Evolutionary conservation across 2,113 vertebrate species (phyloP), one percentile per base, ranked within the genome.

Genomic region (Danio rerio): DNA sequence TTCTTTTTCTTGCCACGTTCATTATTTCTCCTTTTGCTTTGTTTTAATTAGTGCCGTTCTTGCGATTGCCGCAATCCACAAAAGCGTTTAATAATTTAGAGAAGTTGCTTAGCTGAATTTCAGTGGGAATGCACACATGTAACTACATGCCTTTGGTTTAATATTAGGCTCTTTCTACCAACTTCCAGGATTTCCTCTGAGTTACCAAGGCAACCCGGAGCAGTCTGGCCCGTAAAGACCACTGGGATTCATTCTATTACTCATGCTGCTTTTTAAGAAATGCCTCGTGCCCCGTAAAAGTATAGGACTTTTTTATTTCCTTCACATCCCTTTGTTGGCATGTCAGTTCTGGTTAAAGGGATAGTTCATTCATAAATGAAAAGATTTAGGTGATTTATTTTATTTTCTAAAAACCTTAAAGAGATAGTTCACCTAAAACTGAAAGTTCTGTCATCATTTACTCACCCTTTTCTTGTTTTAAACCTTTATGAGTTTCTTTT

Each of bases 141-240:
- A 78, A 61, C 10, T 45, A 47, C 5, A n/a, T 31, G 84, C 31
- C 42, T 81, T 58, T 65, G 45, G 68, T 87, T 89, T 79, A 53
- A 73, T 84, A 83, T 69, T 9, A 73, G 71, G 72, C 65, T 53
- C 80, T 83, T 65, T 79, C 42, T 79, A 83, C 47, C 9, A 55
- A 4, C 11, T 70, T 84, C 71, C 42, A 85, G 83, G 83, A 66
- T 81, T 84, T 81, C 31, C 31, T 31, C 31, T 18, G 81, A 40
- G 90, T 92, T 90, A 31, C 90, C 90, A 90, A 53, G 89, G 91
- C 88, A 91, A 92, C 90, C 72, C 76, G 20, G 47, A 47, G 18
- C 56, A 58, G 43, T 20, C 42, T 49, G 43, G 66, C 63, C 18
- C 1, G 78, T 55, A 50, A 31, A 80, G 49, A 45, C 70, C n/a